These are phyloP conservation scores for Chydorus sphaericus DNA, from an alignment of 2,888 invertebrate genomes.

Conservation along the genomic window DNA sequence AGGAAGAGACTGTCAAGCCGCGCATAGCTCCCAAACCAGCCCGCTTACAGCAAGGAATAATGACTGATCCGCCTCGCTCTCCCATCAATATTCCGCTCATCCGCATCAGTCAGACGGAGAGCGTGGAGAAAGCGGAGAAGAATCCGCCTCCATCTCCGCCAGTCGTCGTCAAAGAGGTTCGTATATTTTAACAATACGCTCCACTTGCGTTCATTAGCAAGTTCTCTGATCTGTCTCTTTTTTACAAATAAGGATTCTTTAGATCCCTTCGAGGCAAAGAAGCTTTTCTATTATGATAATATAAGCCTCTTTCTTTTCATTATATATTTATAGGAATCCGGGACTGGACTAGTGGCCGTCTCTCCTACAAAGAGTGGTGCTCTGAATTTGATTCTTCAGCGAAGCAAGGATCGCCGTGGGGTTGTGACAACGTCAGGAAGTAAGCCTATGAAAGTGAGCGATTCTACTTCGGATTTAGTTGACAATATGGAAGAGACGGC, in stretches of 20 bases:
- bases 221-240: too few species aligned
- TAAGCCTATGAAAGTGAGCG: conserved; percentile 1
- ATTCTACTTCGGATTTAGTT: conserved; percentile 2
- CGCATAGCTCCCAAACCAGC: not conserved
- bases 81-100: conserved; percentile 1
- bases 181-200: too few species aligned
- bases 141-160: not conserved
- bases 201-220: not conserved
- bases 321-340: too few species aligned
- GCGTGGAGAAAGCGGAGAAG: conserved; percentile 2
- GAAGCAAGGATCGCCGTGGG: conserved; percentile 7
- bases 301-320: too few species aligned
- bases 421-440: not conserved
- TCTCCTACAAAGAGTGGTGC: conserved; percentile 6
- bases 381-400: conserved; percentile 12
- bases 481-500: conserved; percentile 8
- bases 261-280: too few species aligned
- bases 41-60: not conserved
- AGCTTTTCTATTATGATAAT: too few species aligned
- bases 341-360: not conserved
- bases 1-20: not conserved
- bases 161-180: not conserved
- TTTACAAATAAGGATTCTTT: too few species aligned
- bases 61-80: not conserved
- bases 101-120: conserved; percentile 6